Evolutionary conservation across 1,140 invertebrate genomes (phyloP), one percentile per base, ranked within the genome.

Genomic region (Drosophila sucinea): DNA sequence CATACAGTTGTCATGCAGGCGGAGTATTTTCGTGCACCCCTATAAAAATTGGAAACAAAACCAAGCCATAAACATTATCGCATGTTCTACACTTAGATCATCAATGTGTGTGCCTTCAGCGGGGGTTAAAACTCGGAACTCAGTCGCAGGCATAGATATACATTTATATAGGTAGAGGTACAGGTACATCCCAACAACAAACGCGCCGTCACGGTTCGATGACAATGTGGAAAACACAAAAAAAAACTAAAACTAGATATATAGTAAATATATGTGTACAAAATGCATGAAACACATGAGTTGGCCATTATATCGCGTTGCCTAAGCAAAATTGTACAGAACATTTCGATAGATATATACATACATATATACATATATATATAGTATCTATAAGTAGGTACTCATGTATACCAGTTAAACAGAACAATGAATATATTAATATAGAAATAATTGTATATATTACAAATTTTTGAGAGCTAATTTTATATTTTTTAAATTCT

Each of bases 81-180:
- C 83, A 89, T 87, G 80, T 87, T 87, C 76, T 80, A 87, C 73
- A 87, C 84, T 89, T 87, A 87, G 84, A 87, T 89, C 83, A 89
- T 83, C 80, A 65, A 60, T 55, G 63, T 51, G 63, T 51, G 44
- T 51, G 44, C 44, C 44, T 51, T 67, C 67, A 71, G 71, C 80
- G 84, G 83, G 84, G 83, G 79, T 80, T 83, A 72, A 54, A 69
- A 77, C 66, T 65, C 44, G 25, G 67, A 47, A 23, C 35, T 47
- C 29, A 40, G 66, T 17, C 30, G 8, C 40, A 54, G 29, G 25
- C 30, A 40, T 40, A 60, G 10, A 29, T 27, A 38, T 33, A 29
- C 66, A 30, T 11, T 5, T 68, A 58, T 41, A 55, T 38, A 62
- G 73, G 51, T 55, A 57, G 44, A 66, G 67, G 61, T 58, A 87